Conservation (phyloP, 2,888 invertebrate genomes). For the Lathronympha strigana region DNA sequence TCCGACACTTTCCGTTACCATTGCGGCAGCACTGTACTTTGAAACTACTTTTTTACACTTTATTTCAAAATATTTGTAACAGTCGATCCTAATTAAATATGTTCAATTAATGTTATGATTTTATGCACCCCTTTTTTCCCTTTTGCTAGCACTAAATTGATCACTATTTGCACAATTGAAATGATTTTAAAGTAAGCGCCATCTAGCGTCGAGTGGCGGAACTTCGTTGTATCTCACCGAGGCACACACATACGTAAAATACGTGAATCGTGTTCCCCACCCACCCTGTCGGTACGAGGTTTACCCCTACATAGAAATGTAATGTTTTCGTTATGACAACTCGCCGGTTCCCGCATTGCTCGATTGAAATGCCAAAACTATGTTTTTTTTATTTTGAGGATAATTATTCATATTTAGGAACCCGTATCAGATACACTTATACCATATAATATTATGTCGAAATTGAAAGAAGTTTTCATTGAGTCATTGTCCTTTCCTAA, state of each 20-base stretch:
- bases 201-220: slow-evolving; percentile 73
- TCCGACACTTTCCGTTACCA: slow-evolving; percentile 57
- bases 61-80: background rate
- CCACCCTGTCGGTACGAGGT: slow-evolving; percentile 9
- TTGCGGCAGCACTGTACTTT: slow-evolving; percentile 61
- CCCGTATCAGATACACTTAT: background rate
- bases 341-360: slow-evolving; percentile 28
- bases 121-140: too few species aligned
- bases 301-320: slow-evolving; percentile 49
- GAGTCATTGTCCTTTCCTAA: too few species aligned
- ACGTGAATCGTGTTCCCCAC: slow-evolving; percentile 10
- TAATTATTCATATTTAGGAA: background rate
- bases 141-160: background rate
- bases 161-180: background rate
- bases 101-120: background rate
- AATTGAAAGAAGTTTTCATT: too few species aligned
- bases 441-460: too few species aligned
- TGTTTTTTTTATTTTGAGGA: too few species aligned
- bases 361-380: slow-evolving; percentile 12
- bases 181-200: slow-evolving; percentile 56
- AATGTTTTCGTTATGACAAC: slow-evolving; percentile 38
- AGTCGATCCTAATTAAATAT: background rate
- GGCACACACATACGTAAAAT: slow-evolving; percentile 24
- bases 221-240: slow-evolving; percentile 49
- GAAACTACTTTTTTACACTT: background rate